phyloP scores from a whole-genome alignment of 1,140 invertebrate species.

The Ectropis grisescens region DNA sequence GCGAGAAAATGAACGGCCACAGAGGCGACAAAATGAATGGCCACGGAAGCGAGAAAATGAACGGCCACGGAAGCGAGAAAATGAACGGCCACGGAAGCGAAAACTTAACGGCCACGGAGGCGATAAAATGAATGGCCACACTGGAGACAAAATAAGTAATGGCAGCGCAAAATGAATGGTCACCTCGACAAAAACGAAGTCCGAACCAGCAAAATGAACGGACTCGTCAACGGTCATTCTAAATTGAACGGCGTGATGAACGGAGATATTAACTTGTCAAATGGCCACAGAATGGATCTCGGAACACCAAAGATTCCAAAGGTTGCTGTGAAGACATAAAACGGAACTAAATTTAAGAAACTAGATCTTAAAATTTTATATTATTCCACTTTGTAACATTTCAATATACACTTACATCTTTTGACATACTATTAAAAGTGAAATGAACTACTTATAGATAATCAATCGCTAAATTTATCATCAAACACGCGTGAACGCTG shows the following conservation, averaged over 20 bases:
- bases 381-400: constrained; percentile 49
- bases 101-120: constrained; percentile 17
- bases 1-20: constrained; percentile 12
- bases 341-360: constrained; percentile 14
- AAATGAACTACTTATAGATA: neutral
- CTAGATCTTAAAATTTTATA: constrained; percentile 35
- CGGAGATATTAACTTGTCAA: constrained; percentile 20
- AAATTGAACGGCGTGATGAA: constrained; percentile 11
- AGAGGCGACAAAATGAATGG: too few relatives aligned
- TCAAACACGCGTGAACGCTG: constrained; percentile 1
- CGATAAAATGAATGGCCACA: constrained; percentile 23
- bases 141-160: constrained; percentile 7
- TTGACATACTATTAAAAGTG: constrained; percentile 13
- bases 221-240: constrained; percentile 13
- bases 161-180: constrained; percentile 16
- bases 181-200: constrained; percentile 3
- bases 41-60: too few relatives aligned
- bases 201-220: constrained; percentile 8
- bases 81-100: constrained; percentile 8
- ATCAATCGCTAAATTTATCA: neutral
- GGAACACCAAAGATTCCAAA: constrained; percentile 57
- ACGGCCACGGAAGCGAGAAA: too few relatives aligned
- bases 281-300: constrained; percentile 31
- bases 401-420: constrained; percentile 39
- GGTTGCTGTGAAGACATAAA: constrained; percentile 53